Evolutionary conservation across 2,888 invertebrate genomes (phyloP).

Genomic region (Agriopis marginaria): DNA sequence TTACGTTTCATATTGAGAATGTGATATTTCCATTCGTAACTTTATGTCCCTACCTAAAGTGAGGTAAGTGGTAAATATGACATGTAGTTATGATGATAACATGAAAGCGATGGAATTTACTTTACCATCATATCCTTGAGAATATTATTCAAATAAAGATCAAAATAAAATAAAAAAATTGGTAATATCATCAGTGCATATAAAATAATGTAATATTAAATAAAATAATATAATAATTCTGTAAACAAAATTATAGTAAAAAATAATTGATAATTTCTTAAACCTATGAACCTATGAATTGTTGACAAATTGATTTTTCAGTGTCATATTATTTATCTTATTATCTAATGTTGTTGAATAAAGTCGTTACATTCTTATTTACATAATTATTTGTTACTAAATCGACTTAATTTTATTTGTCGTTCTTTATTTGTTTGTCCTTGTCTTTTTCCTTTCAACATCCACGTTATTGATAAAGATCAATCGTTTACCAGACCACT

Average conservation of each 20-base stretch:
- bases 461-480: conserved; percentile 14
- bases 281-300: not conserved
- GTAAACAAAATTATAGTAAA: no score
- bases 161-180: no score
- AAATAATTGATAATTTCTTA: no score
- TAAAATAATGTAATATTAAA: no score
- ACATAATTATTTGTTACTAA: not conserved
- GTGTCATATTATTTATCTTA: not conserved
- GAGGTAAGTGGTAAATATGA: conserved; percentile 36
- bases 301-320: not conserved
- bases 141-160: not conserved
- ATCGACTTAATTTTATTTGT: not conserved
- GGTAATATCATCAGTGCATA: no score
- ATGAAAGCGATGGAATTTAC: conserved; percentile 1
- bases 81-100: conserved; percentile 3
- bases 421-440: conserved; percentile 6
- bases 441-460: conserved; percentile 18
- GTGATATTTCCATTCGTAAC: conserved; percentile 52
- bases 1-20: conserved; percentile 36
- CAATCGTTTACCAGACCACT: conserved; percentile 4
- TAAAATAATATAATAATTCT: no score
- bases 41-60: conserved; percentile 43
- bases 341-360: not conserved
- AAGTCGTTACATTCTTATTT: no score
- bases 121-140: not conserved